phyloP scores from a whole-genome alignment of 2,797 vertebrate genomes.

The Acrossocheilus wenchowensis region DNA sequence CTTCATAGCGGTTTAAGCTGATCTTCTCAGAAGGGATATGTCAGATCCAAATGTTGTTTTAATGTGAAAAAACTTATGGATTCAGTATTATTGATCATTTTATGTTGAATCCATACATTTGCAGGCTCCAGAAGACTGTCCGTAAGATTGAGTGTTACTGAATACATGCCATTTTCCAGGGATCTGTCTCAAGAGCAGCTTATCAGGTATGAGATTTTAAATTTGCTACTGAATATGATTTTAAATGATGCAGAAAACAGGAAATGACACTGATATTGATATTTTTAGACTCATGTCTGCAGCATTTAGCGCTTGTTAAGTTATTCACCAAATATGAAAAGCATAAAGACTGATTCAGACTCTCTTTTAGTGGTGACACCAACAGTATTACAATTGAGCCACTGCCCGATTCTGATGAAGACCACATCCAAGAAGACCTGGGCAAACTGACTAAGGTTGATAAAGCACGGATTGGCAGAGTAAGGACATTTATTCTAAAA shows the following conservation, averaged over 20 bases:
- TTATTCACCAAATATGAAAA: background rate
- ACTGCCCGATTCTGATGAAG: constrained; percentile 69
- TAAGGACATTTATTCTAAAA: constrained; percentile 64
- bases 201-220: constrained; percentile 73
- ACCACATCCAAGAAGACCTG: constrained; percentile 57
- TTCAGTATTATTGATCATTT: background rate
- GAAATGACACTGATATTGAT: background rate
- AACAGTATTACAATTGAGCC: constrained; percentile 82
- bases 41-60: background rate
- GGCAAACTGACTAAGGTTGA: constrained; percentile 71
- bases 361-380: constrained; percentile 77
- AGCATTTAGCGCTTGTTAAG: background rate
- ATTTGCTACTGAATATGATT: background rate
- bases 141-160: constrained; percentile 81
- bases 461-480: constrained; percentile 73
- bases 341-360: background rate
- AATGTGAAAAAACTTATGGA: background rate
- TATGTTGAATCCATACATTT: constrained; percentile 15
- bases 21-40: background rate
- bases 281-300: background rate
- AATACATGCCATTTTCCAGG: constrained; percentile 83
- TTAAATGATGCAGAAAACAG: background rate
- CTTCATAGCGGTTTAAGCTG: background rate
- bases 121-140: constrained; percentile 77
- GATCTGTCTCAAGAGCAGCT: constrained; percentile 85